Evolutionary conservation across 2,113 vertebrate species (phyloP).

Genomic region (Perognathus longimembris): DNA sequence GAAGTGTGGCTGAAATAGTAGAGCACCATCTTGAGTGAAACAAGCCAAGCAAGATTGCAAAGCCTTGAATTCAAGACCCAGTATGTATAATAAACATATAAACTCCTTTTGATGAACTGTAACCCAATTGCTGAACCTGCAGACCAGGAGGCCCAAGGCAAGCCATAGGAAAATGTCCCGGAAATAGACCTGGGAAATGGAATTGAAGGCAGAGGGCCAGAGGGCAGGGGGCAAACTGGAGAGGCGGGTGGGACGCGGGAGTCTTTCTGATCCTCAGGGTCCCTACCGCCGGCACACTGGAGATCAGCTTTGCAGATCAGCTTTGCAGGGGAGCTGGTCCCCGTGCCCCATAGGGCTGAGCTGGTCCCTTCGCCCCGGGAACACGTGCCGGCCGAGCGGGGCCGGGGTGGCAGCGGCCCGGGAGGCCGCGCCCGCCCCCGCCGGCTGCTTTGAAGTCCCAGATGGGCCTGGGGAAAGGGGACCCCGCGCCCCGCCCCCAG

Average conservation of each 20-base stretch:
- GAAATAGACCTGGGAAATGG: neutral
- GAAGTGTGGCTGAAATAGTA: too few relatives aligned
- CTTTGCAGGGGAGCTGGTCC: too few relatives aligned
- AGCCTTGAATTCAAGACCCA: too few relatives aligned
- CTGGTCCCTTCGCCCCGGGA: neutral
- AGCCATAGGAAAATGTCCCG: neutral
- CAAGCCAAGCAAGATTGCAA: too few relatives aligned
- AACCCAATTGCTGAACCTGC: neutral
- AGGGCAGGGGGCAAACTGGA: neutral
- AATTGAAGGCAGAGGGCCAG: neutral
- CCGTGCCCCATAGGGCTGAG: too few relatives aligned
- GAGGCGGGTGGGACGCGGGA: neutral
- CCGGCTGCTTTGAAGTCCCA: slow-evolving; percentile 82
- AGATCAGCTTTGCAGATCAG: neutral
- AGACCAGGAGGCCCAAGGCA: too few relatives aligned
- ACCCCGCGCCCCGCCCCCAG: slow-evolving; percentile 73
- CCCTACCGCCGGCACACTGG: neutral
- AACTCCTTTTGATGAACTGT: neutral
- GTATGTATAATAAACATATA: too few relatives aligned
- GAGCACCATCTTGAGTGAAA: too few relatives aligned
- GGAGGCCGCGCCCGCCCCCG: slow-evolving; percentile 5
- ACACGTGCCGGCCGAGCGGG: too few relatives aligned
- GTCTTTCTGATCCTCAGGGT: neutral
- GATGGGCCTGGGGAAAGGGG: slow-evolving; percentile 81
- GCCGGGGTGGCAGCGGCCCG: neutral